Evolutionary conservation across 2,797 vertebrate genomes (phyloP).

Genomic region (Sebastes itinus): DNA sequence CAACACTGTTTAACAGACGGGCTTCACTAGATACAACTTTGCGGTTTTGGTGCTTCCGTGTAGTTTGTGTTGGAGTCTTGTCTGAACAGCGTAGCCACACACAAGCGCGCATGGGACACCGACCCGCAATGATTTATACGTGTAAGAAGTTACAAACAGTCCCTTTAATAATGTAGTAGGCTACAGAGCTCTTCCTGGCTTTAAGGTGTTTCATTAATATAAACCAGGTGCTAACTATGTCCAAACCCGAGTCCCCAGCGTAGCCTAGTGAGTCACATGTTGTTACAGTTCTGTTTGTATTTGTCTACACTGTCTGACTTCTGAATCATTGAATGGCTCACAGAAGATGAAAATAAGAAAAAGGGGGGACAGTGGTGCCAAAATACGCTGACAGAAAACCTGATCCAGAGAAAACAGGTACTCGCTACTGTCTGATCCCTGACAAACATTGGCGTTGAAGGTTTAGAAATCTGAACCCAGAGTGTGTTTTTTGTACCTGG

Average conservation of each 20-base stretch:
- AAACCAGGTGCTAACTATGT: not conserved
- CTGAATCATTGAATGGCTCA: not conserved
- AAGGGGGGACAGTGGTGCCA: not conserved
- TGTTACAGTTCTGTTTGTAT: not conserved
- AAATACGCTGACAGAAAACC: not conserved
- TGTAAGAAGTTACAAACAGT: too few relatives aligned
- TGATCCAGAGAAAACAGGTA: not conserved
- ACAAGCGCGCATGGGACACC: too few relatives aligned
- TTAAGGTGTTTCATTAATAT: not conserved
- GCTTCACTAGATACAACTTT: too few relatives aligned
- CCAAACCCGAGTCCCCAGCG: not conserved
- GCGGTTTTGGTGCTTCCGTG: too few relatives aligned
- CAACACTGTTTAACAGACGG: too few relatives aligned
- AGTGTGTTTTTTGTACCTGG: slow-evolving; percentile 83
- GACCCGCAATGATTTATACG: too few relatives aligned
- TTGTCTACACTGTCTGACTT: not conserved
- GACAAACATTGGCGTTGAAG: not conserved
- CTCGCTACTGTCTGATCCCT: not conserved
- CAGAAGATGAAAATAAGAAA: not conserved
- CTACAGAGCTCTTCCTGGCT: not conserved
- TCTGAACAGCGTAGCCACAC: too few relatives aligned
- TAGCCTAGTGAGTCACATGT: not conserved
- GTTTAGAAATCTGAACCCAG: not conserved
- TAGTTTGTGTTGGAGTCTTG: too few relatives aligned
- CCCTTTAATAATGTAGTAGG: not conserved